Evolutionary conservation across 2,888 invertebrate species (phyloP), one percentile per base, ranked within the genome.

Genomic region (Lomographa bimaculata): DNA sequence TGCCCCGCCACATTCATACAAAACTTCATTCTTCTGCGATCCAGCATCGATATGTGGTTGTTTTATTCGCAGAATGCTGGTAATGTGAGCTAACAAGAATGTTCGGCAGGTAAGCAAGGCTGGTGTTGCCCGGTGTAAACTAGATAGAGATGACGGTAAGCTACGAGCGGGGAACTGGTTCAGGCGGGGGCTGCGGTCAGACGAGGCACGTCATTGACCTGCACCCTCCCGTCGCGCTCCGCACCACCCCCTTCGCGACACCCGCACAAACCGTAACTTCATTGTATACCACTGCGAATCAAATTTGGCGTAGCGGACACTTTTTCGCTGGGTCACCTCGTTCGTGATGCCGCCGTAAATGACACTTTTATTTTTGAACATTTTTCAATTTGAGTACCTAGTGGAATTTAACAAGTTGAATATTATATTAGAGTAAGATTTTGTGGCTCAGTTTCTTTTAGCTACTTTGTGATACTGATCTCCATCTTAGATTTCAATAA

Each of bases 191-290:
- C 57, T 60, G 60, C 54, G 59, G 33, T 79, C 83, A 83, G 86
- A 84, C 85, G 77, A 70, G 78, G 74, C 76, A 72, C 86, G 87
- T 86, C 86, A 86, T 84, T 86, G 86, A 87, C 86, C 86, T 83
- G 76, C 67, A 67, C 53, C 56, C 55, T 48, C 55, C 58, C 54
- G 27, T 55, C 55, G 48, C 59, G 52, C 65, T 56, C 59, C 63
- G 56, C 67, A 49, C 57, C 46, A 47, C 47, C 64, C 65, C 68
- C 55, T 70, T 54, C 73, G 71, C 70, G 71, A 68, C 74, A 70
- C 71, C 75, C 75, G 75, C 73, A 61, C 77, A 60, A 69, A 79
- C 79, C 80, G 80, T 81, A 82, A 83, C 78, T 79, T 75, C 78
- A 82, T 81, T 83, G 81, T 78, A 72, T 71, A 65, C 56, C 69